Conservation (phyloP, 2,888 invertebrate species). For the Andrena trimmerana region DNA sequence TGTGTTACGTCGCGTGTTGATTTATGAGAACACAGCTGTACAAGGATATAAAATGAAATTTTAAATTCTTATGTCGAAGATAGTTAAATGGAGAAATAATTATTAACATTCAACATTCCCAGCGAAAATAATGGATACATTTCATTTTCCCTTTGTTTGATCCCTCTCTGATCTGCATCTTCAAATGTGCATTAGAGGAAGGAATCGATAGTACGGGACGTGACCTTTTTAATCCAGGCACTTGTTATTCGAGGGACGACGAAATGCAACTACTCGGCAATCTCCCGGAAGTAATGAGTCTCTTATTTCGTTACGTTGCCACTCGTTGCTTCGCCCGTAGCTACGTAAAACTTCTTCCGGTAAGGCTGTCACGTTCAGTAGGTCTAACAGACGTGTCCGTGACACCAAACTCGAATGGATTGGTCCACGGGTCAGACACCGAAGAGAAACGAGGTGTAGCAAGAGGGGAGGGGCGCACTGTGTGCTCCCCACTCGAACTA, state of each 20-base stretch:
- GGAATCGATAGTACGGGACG: conserved; percentile 1
- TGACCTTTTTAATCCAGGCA: conserved; percentile 1
- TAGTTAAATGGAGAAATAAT: no score
- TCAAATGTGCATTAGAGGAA: not conserved
- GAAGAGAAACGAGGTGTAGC: conserved; percentile 65
- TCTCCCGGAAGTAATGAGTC: conserved; percentile 46
- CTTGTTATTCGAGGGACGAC: conserved; percentile 25
- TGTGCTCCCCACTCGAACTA: conserved; percentile 70
- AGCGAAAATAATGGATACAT: not conserved
- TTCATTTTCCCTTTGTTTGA: no score
- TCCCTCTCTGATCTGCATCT: no score
- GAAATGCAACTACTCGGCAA: conserved; percentile 23
- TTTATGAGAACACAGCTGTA: no score
- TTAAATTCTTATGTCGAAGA: no score
- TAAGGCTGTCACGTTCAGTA: conserved; percentile 80
- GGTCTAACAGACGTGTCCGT: conserved; percentile 79
- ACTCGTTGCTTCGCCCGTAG: conserved; percentile 52
- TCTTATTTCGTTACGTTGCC: conserved; percentile 56
- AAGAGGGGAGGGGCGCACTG: conserved; percentile 31
- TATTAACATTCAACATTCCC: no score
- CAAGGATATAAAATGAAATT: no score
- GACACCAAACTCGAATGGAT: conserved; percentile 77
- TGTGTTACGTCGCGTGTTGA: no score
- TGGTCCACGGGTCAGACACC: conserved; percentile 64
- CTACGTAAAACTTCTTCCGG: conserved; percentile 66